These are phyloP conservation scores for Aphodius sticticus DNA, from an alignment of 2,888 invertebrate species.

Conservation along the genomic window DNA sequence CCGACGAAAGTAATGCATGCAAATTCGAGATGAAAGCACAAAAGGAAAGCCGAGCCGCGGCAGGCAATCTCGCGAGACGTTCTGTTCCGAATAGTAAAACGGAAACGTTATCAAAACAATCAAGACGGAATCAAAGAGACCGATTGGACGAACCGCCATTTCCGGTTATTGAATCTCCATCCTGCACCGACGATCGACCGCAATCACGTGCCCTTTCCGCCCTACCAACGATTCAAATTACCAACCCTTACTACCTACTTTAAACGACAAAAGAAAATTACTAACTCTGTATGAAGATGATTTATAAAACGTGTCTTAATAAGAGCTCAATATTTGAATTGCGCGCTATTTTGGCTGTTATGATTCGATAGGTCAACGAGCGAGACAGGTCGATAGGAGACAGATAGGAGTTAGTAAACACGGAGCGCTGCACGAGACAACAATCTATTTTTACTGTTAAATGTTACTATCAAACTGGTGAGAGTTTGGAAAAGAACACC, in stretches of 20 bases:
- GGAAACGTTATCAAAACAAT: conserved; percentile 56
- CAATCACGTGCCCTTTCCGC: conserved; percentile 48
- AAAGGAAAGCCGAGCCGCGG: conserved; percentile 45
- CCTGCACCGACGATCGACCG: conserved; percentile 48
- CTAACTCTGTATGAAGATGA: too few relatives aligned
- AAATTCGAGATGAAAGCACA: conserved; percentile 49
- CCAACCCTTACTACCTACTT: neutral
- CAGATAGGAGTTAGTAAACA: too few relatives aligned
- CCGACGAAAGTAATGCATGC: conserved; percentile 43
- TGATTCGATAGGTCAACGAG: too few relatives aligned
- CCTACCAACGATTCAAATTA: neutral
- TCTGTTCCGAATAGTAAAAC: conserved; percentile 49
- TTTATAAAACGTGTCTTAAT: too few relatives aligned
- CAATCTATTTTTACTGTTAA: too few relatives aligned
- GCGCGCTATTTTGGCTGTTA: too few relatives aligned
- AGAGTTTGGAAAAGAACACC: too few relatives aligned
- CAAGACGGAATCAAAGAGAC: conserved; percentile 55
- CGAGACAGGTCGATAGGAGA: too few relatives aligned
- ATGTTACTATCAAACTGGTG: too few relatives aligned
- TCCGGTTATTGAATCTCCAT: conserved; percentile 55
- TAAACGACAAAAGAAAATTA: too few relatives aligned
- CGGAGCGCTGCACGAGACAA: too few relatives aligned
- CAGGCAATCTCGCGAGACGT: conserved; percentile 47
- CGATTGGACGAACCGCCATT: conserved; percentile 53
- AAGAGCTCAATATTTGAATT: too few relatives aligned